phyloP scores from a whole-genome alignment of 2,888 invertebrate species.

The Nebria salina region DNA sequence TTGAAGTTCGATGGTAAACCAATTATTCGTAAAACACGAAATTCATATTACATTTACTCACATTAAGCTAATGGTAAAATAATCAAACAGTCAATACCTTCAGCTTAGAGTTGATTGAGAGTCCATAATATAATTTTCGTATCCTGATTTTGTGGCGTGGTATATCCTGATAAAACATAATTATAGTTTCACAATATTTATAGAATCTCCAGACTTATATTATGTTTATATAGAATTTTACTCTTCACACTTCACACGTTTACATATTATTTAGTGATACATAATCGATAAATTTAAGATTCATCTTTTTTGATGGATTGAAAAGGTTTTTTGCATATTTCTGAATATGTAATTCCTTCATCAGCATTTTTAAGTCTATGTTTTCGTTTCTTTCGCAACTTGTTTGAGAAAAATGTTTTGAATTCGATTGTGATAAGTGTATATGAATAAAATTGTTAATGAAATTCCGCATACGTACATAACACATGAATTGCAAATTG shows the following conservation, averaged over 20 bases:
- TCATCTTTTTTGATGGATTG: no score
- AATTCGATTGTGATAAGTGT: neutral
- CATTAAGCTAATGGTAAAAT: neutral
- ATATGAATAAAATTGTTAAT: neutral
- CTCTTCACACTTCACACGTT: no score
- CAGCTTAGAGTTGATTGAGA: neutral
- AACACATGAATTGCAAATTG: neutral
- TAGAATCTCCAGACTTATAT: no score
- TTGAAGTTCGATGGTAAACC: neutral
- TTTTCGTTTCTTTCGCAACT: no score
- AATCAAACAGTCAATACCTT: neutral
- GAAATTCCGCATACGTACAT: neutral
- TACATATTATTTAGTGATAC: no score
- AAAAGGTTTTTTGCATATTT: no score
- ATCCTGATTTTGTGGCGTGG: neutral
- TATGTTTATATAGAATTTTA: no score
- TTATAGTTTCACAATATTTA: no score
- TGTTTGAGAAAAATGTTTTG: neutral
- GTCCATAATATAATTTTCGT: neutral
- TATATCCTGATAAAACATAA: no score
- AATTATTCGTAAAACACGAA: neutral
- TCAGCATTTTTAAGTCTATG: no score
- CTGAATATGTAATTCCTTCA: no score
- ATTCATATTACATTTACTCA: neutral
- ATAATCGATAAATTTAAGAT: no score